Conservation (phyloP, 2,888 invertebrate genomes). For the Dendrolimus houi region DNA sequence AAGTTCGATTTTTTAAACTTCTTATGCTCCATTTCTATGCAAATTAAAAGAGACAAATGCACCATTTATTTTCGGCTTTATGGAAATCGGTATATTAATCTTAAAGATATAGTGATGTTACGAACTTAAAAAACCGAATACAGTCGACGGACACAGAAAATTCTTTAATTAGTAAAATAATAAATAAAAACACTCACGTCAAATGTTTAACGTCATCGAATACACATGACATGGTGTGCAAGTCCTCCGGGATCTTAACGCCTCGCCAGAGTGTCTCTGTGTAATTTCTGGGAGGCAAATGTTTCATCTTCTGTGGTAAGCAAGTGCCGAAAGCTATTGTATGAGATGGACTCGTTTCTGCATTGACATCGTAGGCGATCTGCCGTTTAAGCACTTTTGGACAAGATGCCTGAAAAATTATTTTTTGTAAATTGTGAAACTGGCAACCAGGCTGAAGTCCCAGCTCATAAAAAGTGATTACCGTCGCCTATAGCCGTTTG, state of each 20-base stretch:
- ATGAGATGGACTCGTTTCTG: conserved; percentile 63
- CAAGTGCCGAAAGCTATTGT: conserved; percentile 68
- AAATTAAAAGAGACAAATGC: too few relatives aligned
- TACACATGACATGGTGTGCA: conserved; percentile 77
- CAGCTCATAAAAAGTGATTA: too few relatives aligned
- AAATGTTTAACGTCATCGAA: conserved; percentile 80
- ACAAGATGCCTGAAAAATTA: conserved; percentile 49
- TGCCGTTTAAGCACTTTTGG: conserved; percentile 64
- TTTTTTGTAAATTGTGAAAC: background rate
- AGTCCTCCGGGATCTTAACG: conserved; percentile 72
- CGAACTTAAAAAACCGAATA: too few relatives aligned
- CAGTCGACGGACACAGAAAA: too few relatives aligned
- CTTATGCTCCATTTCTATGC: too few relatives aligned
- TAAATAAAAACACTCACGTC: conserved; percentile 42
- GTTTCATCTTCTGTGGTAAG: conserved; percentile 67
- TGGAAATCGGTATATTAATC: too few relatives aligned
- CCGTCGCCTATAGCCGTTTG: too few relatives aligned
- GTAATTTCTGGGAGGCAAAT: conserved; percentile 70
- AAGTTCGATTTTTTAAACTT: too few relatives aligned
- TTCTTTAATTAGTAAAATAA: too few relatives aligned
- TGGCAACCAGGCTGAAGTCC: too few relatives aligned
- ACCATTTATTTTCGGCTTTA: too few relatives aligned
- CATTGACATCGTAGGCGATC: conserved; percentile 61
- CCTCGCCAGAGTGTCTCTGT: conserved; percentile 72
- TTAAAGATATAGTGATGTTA: too few relatives aligned